phyloP scores from a whole-genome alignment of 1,140 invertebrate genomes.

The Callitettix versicolor region DNA sequence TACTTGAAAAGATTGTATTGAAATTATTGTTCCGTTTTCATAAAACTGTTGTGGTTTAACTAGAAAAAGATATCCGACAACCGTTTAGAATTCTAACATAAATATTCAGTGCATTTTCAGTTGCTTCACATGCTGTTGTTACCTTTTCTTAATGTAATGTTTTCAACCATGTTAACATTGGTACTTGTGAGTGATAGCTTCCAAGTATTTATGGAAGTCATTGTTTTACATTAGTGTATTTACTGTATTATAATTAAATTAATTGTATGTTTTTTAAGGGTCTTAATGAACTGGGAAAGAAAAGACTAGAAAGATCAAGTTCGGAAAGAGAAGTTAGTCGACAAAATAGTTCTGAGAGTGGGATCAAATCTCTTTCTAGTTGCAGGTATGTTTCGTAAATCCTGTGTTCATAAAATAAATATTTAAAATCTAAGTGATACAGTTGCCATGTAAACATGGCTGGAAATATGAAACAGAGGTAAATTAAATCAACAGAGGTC shows the following conservation, averaged over 20 bases:
- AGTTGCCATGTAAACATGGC: background rate
- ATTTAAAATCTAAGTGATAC: background rate
- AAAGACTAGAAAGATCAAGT: constrained; percentile 19
- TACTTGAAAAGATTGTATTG: too few species aligned
- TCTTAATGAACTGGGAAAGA: constrained; percentile 19
- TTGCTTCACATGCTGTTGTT: too few species aligned
- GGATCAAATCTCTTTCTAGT: constrained; percentile 13
- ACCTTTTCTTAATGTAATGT: too few species aligned
- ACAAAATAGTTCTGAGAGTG: constrained; percentile 9
- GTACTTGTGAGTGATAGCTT: too few species aligned
- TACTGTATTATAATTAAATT: background rate
- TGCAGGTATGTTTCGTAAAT: constrained; percentile 10
- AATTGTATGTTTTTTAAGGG: constrained; percentile 9
- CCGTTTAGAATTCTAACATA: too few species aligned
- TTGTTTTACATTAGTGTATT: background rate
- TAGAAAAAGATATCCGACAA: too few species aligned
- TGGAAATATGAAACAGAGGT: background rate
- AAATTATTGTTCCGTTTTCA: too few species aligned
- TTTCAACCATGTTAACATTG: too few species aligned
- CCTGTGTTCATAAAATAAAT: background rate
- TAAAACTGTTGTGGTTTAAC: too few species aligned
- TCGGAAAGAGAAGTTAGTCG: constrained; percentile 20
- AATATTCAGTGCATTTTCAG: too few species aligned
- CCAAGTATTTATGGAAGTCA: background rate
- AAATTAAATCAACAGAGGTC: too few species aligned